Percentiles rank a stretch among this genome's conserved stretches.
phyloP scores from a whole-genome alignment of 23 tunicate species.

The Ascidia mentula region DNA sequence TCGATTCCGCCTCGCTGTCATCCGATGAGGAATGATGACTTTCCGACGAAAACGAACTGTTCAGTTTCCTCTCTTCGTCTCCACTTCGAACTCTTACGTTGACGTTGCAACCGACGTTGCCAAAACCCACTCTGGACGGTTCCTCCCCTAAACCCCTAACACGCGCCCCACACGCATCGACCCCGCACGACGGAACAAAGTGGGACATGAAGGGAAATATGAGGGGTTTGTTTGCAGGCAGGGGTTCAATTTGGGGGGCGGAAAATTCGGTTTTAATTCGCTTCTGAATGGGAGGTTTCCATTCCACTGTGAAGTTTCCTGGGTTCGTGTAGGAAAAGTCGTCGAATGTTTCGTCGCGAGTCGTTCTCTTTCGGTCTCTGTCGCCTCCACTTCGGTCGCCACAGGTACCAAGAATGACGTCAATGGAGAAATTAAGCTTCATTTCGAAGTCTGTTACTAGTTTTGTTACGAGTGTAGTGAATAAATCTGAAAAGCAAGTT shows the following conservation, averaged over 20 bases:
- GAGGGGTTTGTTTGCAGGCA: neutral
- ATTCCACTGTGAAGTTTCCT: constrained; percentile 28
- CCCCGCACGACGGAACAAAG: constrained; percentile 13
- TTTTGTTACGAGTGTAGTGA: too few relatives aligned
- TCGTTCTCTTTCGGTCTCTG: neutral
- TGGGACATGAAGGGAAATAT: constrained; percentile 25
- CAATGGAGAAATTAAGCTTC: constrained; percentile 75
- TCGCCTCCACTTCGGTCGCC: constrained; percentile 1
- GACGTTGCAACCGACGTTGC: neutral
- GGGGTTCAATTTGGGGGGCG: neutral
- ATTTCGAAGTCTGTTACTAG: constrained; percentile 14
- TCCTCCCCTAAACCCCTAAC: neutral
- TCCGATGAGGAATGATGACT: constrained; percentile 4
- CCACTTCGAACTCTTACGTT: neutral
- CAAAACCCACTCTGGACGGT: neutral
- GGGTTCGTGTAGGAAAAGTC: neutral
- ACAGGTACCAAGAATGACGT: constrained; percentile 53
- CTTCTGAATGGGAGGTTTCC: constrained; percentile 36
- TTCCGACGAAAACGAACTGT: neutral
- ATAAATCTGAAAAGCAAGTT: too few relatives aligned
- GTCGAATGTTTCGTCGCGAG: neutral
- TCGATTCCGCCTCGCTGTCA: neutral
- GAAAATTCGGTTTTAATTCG: constrained; percentile 1
- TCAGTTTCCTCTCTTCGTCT: neutral
- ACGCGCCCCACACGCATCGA: neutral